Evolutionary conservation across 2,888 invertebrate species (phyloP), one percentile per base, ranked within the genome.

Genomic region (Chloroclystis v-ata): DNA sequence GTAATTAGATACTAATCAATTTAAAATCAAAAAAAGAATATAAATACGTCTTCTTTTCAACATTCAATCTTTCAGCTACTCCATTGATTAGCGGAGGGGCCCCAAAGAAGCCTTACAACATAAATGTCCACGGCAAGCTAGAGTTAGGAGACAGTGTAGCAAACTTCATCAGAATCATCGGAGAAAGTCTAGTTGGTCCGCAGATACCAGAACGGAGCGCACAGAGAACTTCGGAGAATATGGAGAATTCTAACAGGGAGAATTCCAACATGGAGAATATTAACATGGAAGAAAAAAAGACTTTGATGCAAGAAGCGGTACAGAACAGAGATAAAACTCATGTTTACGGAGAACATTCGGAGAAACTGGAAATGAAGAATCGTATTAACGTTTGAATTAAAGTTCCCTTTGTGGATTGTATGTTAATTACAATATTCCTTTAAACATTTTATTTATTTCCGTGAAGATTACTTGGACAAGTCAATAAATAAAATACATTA

Each of bases 331-430:
- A 13, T 9, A 13, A 30, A 8, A 14, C 14, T 4, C 69, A 69
- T 38, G 13, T 68, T 0, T 66, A 63, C 14, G 69, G 67, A 0
- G 16, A 49, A 2, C 63, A 65, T 38, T 13, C 6, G 13, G 13
- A 4, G 13, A 30, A 13, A 2, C 1, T 13, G 12, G 10, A 2
- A 7, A 8, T n/a, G n/a, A n/a, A 4, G 13, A 30, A 9, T 13
- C 30, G 30, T 13, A 30, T 30, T 1, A 13, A 30, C 13, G 30
- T 30, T 13, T 30, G 30, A 30, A 9, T 30, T 9, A 30, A 30
- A 13, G 9, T 30, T 8, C 4, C 4, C 6, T 30, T 13, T 8
- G 4, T 13, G n/a, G 13, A 9, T 30, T 29, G 12, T 30, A 4
- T 30, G 29, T 8, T 30, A n/a, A n/a, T n/a, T n/a, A n/a, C n/a